Base-by-base conservation (phyloP, 2,113 vertebrate species). In the Nestor notabilis region DNA sequence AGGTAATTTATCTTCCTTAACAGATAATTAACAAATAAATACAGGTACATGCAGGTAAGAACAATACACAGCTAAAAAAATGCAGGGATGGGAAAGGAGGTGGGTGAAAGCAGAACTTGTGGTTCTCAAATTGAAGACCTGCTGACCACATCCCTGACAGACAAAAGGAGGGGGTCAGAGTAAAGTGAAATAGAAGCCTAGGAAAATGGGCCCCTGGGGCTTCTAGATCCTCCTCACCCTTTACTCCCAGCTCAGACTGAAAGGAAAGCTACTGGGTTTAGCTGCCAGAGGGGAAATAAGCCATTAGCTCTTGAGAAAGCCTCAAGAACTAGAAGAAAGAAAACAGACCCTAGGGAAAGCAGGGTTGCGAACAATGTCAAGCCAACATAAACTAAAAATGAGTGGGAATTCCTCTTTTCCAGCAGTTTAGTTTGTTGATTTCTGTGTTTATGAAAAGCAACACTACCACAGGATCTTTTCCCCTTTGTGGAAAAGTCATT, bases 201-300 rank as follows among this genome's bases (percentile, higher is more conserved):
- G 43, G 53, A 76, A 82, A 94, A 88, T 66, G 25, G 35, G 3
- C 4, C 17, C 29, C 56, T 14, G 24, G 21, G 56, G 56, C 33
- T 35, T 58, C 33, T 24, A 58, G 78, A 65, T 65, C 37, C 75
- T 72, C 56, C 87, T 96, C 43, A 72, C 14, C 35, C 47, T 20
- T 61, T 84, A 87, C 84, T 92, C 69, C 58, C 95, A 94, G 89
- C 89, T 94, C 61, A 44, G 56, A 47, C 64, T 50, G 70, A 31
- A 87, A 79, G 84, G 72, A 90, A 70, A 81, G 55, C 44, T 49
- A 31, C 63, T 76, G 15, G 46, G 27, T 61, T 58, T 27, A 58
- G 50, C 70, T 94, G 91, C 69, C 91, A 87, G 80, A 81, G 66
- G 74, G 72, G 94, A 93, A 94, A 89, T 19, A 58, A 91, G 44